Evolutionary conservation across 1,140 invertebrate genomes (phyloP).

Genomic region (Samia ricini): DNA sequence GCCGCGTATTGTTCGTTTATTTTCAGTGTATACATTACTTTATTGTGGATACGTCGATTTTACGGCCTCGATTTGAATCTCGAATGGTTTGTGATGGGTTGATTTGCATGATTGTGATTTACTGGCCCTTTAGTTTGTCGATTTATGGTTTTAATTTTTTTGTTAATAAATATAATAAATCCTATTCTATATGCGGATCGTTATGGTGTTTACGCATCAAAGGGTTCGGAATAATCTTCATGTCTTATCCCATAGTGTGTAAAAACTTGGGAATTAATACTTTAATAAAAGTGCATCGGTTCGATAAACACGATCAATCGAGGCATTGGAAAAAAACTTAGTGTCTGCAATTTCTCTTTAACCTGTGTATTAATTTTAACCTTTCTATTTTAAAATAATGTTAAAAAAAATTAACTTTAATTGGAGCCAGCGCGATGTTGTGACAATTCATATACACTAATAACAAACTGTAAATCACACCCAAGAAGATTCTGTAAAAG

Average conservation of each 20-base stretch:
- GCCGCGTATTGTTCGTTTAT: not conserved
- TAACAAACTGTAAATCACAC: too few species aligned
- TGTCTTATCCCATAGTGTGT: not conserved
- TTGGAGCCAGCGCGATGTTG: too few species aligned
- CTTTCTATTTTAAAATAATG: too few species aligned
- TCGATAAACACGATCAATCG: not conserved
- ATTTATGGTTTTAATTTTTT: conserved; percentile 38
- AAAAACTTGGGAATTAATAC: not conserved
- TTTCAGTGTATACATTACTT: not conserved
- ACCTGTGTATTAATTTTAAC: too few species aligned
- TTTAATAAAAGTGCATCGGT: not conserved
- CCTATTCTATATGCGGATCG: not conserved
- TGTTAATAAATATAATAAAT: too few species aligned
- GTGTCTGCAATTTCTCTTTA: too few species aligned
- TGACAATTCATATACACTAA: too few species aligned
- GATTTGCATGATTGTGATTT: conserved; percentile 75
- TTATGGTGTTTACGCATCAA: not conserved
- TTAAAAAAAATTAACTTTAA: too few species aligned
- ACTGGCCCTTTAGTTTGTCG: conserved; percentile 19
- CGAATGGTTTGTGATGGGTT: conserved; percentile 54
- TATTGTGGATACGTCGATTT: conserved; percentile 41
- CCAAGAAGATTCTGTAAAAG: too few species aligned
- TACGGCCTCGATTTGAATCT: conserved; percentile 68
- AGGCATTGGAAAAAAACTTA: not conserved
- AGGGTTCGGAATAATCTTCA: not conserved